phyloP scores from a whole-genome alignment of 1,140 invertebrate species.

The Chionoecetes opilio region DNA sequence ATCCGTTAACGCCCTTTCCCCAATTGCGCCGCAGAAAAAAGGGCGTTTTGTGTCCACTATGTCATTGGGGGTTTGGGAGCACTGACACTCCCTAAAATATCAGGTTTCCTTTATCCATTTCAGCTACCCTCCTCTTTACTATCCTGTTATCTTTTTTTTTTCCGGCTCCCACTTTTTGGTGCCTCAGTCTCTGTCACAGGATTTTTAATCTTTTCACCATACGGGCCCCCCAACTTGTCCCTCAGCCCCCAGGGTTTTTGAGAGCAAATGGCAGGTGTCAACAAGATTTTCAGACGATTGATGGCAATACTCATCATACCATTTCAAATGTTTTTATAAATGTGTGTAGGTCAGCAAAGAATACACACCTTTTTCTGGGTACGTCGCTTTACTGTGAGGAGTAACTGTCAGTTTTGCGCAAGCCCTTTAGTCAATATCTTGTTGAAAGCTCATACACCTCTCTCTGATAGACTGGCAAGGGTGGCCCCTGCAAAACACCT shows the following conservation, averaged over 20 bases:
- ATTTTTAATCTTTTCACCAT: constrained; percentile 33
- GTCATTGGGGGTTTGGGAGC: constrained; percentile 66
- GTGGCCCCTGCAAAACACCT: constrained; percentile 57
- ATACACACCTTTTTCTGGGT: not conserved
- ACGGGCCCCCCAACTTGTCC: not conserved
- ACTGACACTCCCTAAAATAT: constrained; percentile 74
- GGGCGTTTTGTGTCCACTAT: constrained; percentile 40
- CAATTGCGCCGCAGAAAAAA: constrained; percentile 87
- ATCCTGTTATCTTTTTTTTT: not conserved
- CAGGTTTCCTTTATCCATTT: constrained; percentile 68
- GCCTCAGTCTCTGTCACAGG: constrained; percentile 51
- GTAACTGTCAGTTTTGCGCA: constrained; percentile 31
- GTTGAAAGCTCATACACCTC: constrained; percentile 56
- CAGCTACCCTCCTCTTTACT: not conserved
- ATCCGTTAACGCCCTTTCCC: constrained; percentile 86
- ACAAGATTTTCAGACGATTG: constrained; percentile 22
- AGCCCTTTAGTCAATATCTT: constrained; percentile 49
- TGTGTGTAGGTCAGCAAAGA: constrained; percentile 39
- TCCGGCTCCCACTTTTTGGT: constrained; percentile 38
- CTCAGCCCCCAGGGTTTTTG: not conserved
- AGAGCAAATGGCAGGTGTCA: constrained; percentile 37
- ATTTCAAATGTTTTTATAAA: constrained; percentile 45
- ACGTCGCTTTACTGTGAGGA: constrained; percentile 54
- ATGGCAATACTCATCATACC: constrained; percentile 58
- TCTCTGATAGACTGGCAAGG: constrained; percentile 54